Evolutionary conservation across 2,888 invertebrate genomes (phyloP).

Genomic region (Acleris literana): DNA sequence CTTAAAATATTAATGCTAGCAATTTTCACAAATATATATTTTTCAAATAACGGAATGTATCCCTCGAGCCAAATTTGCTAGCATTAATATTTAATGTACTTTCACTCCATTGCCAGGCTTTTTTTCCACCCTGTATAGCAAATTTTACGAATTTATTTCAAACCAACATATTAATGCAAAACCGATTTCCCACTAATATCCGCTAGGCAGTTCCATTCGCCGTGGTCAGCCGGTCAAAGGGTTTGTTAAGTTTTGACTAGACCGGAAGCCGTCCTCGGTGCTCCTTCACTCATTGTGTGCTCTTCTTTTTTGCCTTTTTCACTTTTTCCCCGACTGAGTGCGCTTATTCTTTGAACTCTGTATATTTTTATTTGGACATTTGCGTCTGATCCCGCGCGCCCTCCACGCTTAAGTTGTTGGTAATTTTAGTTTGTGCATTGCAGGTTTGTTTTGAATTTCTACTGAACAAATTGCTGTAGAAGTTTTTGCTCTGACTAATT

Average conservation of each 20-base stretch:
- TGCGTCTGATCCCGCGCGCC: constrained; percentile 59
- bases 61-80: no score
- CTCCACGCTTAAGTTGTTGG: constrained; percentile 37
- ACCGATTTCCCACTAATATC: constrained; percentile 32
- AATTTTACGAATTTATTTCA: no score
- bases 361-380: constrained; percentile 69
- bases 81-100: no score
- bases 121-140: no score
- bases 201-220: constrained; percentile 22
- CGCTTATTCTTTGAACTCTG: constrained; percentile 52
- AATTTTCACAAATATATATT: no score
- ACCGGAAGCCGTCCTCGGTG: constrained; percentile 61
- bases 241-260: constrained; percentile 59
- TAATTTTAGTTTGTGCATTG: constrained; percentile 32
- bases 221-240: constrained; percentile 56
- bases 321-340: constrained; percentile 64
- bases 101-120: no score
- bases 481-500: constrained; percentile 1
- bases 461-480: constrained; percentile 16
- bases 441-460: constrained; percentile 20
- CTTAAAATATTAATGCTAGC: no score
- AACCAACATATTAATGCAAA: constrained; percentile 7
- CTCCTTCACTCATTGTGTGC: constrained; percentile 67
- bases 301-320: constrained; percentile 65
- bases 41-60: no score